These are phyloP conservation scores for Phymanthus crucifer DNA, from an alignment of 92 coral and sea anemone genomes.

Conservation along the genomic window DNA sequence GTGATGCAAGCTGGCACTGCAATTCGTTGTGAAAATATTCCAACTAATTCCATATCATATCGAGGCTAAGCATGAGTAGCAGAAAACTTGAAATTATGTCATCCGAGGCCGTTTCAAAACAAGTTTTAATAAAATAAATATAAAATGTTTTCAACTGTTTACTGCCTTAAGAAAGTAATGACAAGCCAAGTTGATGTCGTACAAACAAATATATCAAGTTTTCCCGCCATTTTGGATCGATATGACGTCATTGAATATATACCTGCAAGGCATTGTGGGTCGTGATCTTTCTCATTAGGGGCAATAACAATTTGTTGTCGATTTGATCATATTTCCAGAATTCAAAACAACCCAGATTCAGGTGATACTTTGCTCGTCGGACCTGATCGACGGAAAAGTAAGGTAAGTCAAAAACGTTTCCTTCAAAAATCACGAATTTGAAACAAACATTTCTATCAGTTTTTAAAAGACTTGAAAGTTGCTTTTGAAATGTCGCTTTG, in stretches of 20 bases:
- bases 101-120: too few species aligned
- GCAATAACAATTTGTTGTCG: constrained; percentile 48
- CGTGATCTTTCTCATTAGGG: constrained; percentile 19
- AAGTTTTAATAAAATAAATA: too few species aligned
- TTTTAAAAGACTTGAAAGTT: constrained; percentile 22
- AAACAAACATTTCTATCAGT: not conserved
- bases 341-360: constrained; percentile 60
- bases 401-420: constrained; percentile 23
- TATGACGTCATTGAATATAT: constrained; percentile 9
- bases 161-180: too few species aligned
- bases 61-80: too few species aligned
- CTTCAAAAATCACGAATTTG: not conserved
- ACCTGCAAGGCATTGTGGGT: constrained; percentile 26
- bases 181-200: too few species aligned
- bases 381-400: constrained; percentile 19
- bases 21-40: too few species aligned
- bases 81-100: too few species aligned
- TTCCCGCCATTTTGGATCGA: not conserved
- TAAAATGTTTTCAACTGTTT: too few species aligned
- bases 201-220: not conserved
- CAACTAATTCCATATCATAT: too few species aligned
- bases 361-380: constrained; percentile 37
- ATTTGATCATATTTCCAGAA: constrained; percentile 64
- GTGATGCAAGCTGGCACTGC: too few species aligned
- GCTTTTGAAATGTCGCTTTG: constrained; percentile 15